Evolutionary conservation across 2,113 vertebrate genomes (phyloP), one percentile per base, ranked within the genome.

Genomic region (Nibea coibor): DNA sequence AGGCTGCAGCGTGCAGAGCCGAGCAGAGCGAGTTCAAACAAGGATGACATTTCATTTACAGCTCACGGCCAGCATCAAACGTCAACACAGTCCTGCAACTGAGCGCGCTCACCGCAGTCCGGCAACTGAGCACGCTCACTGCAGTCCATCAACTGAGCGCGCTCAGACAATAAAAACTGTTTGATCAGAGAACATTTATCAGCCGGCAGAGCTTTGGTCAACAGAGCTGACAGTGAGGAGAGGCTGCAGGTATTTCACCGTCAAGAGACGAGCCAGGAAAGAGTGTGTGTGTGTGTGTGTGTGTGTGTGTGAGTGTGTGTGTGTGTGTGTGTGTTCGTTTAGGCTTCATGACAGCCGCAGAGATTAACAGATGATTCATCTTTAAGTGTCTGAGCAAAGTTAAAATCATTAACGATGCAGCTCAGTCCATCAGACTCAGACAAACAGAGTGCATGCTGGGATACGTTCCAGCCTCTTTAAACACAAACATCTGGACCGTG

Each of bases 1-100:
- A 63, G 15, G 15, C 17, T 2, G 45, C 2, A 35, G 67, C 20
- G 31, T 2, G 3, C 0, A 11, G 58, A 26, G 22, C 0, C 14
- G 39, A 16, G 42, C 43, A 26, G 42, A 16, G 42, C 43, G 26
- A 64, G 88, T 88, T 61, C 70, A 67, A 73, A 83, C 88, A 45
- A n/a, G 72, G 50, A 65, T 31, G 35, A 72, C 70, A 67, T 66
- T 78, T 53, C 6, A n/a, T 16, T n/a, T 19, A 17, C n/a, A 50
- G 22, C 10, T 58, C 19, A 9, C 45, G 20, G 5, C 31, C 24
- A 22, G 50, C 31, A 26, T 2, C 24, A 26, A 26, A 26, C 24
- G 24, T 26, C 24, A 26, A 1, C 24, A 2, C 24, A 2, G 24
- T 26, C 24, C 24, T 26, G 24, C 24, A 26, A 2, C 24, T 2